Conservation (phyloP, 2,888 invertebrate genomes). For the Leptinotarsa rubiginosa region DNA sequence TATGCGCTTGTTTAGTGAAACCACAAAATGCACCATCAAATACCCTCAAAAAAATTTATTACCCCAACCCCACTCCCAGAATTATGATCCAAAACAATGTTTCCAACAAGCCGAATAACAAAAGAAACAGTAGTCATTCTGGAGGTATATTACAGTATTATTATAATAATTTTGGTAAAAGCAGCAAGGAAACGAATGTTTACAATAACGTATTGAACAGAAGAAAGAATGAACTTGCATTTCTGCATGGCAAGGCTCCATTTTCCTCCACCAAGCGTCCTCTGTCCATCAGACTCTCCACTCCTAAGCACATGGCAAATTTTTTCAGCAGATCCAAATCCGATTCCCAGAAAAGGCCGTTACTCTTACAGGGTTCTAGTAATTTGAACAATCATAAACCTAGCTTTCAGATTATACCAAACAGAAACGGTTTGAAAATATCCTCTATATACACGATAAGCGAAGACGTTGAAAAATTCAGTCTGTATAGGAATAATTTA, state of each 20-base stretch:
- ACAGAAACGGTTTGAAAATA: constrained; percentile 69
- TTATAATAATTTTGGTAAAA: constrained; percentile 64
- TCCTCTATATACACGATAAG: constrained; percentile 68
- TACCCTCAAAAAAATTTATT: constrained; percentile 61
- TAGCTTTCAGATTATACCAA: constrained; percentile 52
- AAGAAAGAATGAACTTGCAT: constrained; percentile 58
- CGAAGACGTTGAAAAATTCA: constrained; percentile 64
- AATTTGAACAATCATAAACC: constrained; percentile 47
- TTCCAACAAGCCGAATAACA: constrained; percentile 55
- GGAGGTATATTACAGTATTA: constrained; percentile 58
- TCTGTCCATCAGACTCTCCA: constrained; percentile 64
- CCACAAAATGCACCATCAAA: constrained; percentile 46
- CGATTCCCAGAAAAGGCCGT: constrained; percentile 66
- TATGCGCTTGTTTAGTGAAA: constrained; percentile 46
- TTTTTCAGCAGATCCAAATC: constrained; percentile 64
- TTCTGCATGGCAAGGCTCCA: constrained; percentile 67
- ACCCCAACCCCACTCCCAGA: constrained; percentile 56
- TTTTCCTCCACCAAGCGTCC: constrained; percentile 69
- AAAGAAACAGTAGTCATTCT: constrained; percentile 53
- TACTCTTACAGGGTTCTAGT: constrained; percentile 60
- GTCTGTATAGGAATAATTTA: constrained; percentile 63
- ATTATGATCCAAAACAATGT: constrained; percentile 49
- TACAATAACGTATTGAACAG: constrained; percentile 62
- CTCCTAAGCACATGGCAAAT: constrained; percentile 64
- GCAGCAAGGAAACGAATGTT: constrained; percentile 63